Evolutionary conservation across 2,888 invertebrate genomes (phyloP), one percentile per base, ranked within the genome.

Genomic region (Tetanocera ferruginea): DNA sequence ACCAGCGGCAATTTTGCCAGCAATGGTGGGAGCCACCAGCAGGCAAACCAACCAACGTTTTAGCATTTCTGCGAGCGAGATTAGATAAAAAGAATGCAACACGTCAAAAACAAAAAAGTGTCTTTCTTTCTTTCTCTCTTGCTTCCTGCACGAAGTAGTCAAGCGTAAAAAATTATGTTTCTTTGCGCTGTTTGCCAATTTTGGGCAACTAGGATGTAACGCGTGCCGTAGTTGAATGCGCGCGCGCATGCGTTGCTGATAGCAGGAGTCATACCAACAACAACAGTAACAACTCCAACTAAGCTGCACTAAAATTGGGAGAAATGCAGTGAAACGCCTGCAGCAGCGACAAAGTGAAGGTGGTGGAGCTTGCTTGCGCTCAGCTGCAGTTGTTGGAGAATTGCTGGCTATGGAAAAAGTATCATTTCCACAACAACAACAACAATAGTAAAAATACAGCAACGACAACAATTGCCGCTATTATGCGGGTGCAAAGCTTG

Each of bases 91-190:
- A 70, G 49, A 69, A 69, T 49, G 43, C 19, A 43, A 49, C 6
- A 17, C 23, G 37, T 17, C 25, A 28, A 31, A 17, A 62, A 57
- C 23, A 60, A 60, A 25, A 60, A 25, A 28, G 23, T 67, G 67
- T 67, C 43, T 67, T 19, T 66, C 37, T 23, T 49, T 25, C 4
- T 17, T 1, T 66, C 37, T 23, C 67, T 25, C 4, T 17, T 1
- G 49, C 51, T 70, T 49, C 70, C 52, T 70, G 70, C 49, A 70
- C 49, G 51, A 52, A n/a, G 51, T 51, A 73, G 69, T 74, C 69
- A 74, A 77, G 74, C 74, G 77, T 70, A 74, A 77, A 74, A 77
- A 74, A 69, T 51, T 74, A 77, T 77, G 69, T 74, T 51, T 51
- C 9, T n/a, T 17, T 23, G 25, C 25, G 52, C 25, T 34, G 28